Evolutionary conservation across 1,140 invertebrate genomes (phyloP).

Genomic region (Drosophila pandora): DNA sequence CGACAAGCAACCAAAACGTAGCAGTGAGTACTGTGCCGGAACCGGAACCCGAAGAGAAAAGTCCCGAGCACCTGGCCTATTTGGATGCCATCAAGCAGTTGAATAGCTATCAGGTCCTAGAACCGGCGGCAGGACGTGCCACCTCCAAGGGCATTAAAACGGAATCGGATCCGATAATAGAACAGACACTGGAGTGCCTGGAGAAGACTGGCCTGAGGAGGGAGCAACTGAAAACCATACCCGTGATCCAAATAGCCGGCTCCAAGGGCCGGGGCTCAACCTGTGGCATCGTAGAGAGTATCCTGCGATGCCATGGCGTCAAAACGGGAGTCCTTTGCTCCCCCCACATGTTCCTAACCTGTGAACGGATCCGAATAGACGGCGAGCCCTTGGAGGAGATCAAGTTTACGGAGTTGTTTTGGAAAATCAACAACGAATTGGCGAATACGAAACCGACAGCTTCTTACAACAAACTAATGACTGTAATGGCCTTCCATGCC

Average conservation of each 20-base stretch:
- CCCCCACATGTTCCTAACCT: constrained; percentile 95
- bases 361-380: constrained; percentile 97
- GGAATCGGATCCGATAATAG: constrained; percentile 39
- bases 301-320: constrained; percentile 92
- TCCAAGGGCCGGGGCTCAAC: constrained; percentile 89
- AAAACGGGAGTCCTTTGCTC: constrained; percentile 98
- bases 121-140: constrained; percentile 24
- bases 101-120: constrained; percentile 51
- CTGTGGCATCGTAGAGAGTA: constrained; percentile 95
- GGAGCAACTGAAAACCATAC: constrained; percentile 39
- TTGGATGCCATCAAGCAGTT: constrained; percentile 44
- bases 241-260: constrained; percentile 67
- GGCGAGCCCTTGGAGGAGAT: constrained; percentile 90
- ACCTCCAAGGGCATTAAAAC: constrained; percentile 10
- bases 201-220: constrained; percentile 31
- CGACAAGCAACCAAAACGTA: background rate
- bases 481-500: constrained; percentile 95
- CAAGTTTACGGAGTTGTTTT: constrained; percentile 93
- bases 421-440: constrained; percentile 89
- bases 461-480: constrained; percentile 96
- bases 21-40: background rate
- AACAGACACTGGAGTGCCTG: constrained; percentile 55
- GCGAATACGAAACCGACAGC: constrained; percentile 90
- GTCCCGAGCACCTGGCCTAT: constrained; percentile 54
- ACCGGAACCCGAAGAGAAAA: constrained; percentile 23